Evolutionary conservation across 2,113 vertebrate genomes (phyloP).

Genomic region (Datnioides undecimradiatus): DNA sequence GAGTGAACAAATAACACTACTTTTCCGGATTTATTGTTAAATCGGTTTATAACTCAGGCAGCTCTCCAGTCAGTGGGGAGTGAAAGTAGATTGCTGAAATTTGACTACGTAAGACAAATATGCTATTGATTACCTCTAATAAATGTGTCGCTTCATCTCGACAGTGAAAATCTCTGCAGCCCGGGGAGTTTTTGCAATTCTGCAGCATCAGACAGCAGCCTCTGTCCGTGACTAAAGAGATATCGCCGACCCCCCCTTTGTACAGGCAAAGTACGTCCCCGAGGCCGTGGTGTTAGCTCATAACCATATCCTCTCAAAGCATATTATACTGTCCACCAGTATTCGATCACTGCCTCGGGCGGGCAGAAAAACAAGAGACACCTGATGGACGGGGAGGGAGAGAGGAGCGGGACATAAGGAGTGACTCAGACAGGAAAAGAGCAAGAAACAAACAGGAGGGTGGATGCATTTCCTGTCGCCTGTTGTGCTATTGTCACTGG

Average conservation of each 20-base stretch:
- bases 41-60: conserved; percentile 1
- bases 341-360: conserved; percentile 50
- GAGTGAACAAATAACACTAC: not conserved
- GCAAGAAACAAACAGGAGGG: conserved; percentile 23
- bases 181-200: not conserved
- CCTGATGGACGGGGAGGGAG: conserved; percentile 25
- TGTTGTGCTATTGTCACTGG: conserved; percentile 39
- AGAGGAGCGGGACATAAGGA: conserved; percentile 2
- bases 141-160: conserved; percentile 3
- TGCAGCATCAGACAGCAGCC: conserved; percentile 13
- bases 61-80: not conserved
- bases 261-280: conserved; percentile 38
- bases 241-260: conserved; percentile 24
- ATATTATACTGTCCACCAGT: conserved; percentile 44
- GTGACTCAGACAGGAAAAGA: conserved; percentile 39
- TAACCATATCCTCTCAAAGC: conserved; percentile 44
- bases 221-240: conserved; percentile 37
- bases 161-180: not conserved
- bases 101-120: not conserved
- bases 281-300: conserved; percentile 51
- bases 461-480: conserved; percentile 20
- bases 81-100: not conserved
- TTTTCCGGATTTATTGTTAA: not conserved
- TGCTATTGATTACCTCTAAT: conserved; percentile 26
- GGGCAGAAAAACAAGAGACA: conserved; percentile 13